Conservation (phyloP, 2,797 vertebrate genomes). For the Silurus lanzhouensis region DNA sequence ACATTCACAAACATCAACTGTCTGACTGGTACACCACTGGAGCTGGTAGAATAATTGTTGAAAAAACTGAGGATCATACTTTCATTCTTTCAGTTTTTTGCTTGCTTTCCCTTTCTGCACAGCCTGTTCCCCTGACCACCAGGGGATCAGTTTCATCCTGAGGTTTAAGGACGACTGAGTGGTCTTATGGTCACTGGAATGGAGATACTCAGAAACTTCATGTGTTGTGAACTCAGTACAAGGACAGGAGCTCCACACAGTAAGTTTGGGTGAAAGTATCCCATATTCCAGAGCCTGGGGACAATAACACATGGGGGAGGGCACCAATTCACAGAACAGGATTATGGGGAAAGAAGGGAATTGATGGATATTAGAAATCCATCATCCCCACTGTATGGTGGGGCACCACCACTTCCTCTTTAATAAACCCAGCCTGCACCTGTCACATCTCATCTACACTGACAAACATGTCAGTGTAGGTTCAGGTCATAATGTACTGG, state of each 20-base stretch:
- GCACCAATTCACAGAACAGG: conserved; percentile 59
- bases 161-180: background rate
- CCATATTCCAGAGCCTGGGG: conserved; percentile 72
- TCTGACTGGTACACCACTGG: conserved; percentile 53
- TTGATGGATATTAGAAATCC: conserved; percentile 63
- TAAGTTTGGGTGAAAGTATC: conserved; percentile 73
- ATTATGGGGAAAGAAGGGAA: conserved; percentile 46
- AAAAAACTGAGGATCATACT: background rate
- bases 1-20: conserved; percentile 50
- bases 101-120: background rate
- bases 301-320: conserved; percentile 39
- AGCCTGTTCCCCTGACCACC: background rate
- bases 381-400: conserved; percentile 57
- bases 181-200: conserved; percentile 68
- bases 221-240: conserved; percentile 62
- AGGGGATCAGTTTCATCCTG: conserved; percentile 42
- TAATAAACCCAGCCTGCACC: conserved; percentile 2
- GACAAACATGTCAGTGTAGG: background rate
- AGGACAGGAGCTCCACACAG: conserved; percentile 50
- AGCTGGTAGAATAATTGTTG: conserved; percentile 5
- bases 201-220: conserved; percentile 78
- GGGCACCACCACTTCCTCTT: background rate
- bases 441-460: background rate
- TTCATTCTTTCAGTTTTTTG: background rate
- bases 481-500: too few relatives aligned